Base-by-base conservation (phyloP, 2,113 vertebrate species). In the Xenopus laevis region DNA sequence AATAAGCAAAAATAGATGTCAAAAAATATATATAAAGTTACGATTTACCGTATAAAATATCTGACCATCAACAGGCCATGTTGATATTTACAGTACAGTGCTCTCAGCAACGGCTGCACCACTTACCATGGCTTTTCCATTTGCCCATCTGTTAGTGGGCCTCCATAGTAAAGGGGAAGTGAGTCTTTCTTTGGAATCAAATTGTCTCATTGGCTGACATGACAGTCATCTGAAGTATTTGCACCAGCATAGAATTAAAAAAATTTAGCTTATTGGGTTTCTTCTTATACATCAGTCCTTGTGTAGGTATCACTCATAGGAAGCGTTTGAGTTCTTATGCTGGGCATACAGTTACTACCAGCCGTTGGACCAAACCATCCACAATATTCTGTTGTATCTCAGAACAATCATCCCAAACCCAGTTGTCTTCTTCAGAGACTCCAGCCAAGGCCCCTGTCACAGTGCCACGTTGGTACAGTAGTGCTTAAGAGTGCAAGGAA, bases 401-500 rank as follows among this genome's bases (percentile, higher is more conserved):
- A 33, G 46, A 59, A 18, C 20, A 52, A 12, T 10, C 4, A 16
- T 1, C 17, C 12, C 7, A 72, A 13, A 18, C n/a, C 13, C 12
- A 53, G 23, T 40, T 10, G 11, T 58, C 57, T 13, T 45, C 71
- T 50, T 15, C 12, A 10, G 13, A 0, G 7, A 13, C 40, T 68
- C 44, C 20, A 44, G 30, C 27, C 17, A 4, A 2, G 59, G 33
- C 72, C 6, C 67, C 67, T 23, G 27, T 94, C 88, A 98, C 33
- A 98, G 89, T 0, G 94, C 90, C 8, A 98, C 90, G 0, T 94
- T 89, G 52, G 93, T 91, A 50, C 96, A 98, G 71, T 92, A 93
- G 84, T 96, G 93, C 30, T 95, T 94, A 71, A 99, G 94, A 81
- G 92, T 87, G 72, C 96, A 98, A 0, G 97, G 95, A 59, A 99